phyloP scores from a whole-genome alignment of 2,888 invertebrate genomes.

The Auanema freiburgensis region DNA sequence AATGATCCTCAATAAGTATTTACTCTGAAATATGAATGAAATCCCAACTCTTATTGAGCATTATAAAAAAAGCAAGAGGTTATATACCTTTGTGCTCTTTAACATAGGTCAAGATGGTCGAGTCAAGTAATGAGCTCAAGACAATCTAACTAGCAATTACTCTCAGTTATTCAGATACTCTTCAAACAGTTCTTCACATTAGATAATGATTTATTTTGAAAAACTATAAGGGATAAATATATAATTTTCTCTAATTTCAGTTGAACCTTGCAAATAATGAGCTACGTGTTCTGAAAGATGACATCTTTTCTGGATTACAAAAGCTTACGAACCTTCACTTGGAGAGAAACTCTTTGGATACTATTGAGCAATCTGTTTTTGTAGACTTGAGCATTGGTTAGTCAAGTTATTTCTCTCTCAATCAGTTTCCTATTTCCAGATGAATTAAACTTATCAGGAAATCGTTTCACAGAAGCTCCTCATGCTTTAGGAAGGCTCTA shows the following conservation, averaged over 20 bases:
- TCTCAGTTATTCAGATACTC: too few species aligned
- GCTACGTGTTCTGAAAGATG: slow-evolving; percentile 34
- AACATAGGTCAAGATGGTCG: too few species aligned
- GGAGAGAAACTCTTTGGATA: slow-evolving; percentile 42
- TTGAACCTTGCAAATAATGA: slow-evolving; percentile 55
- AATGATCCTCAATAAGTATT: too few species aligned
- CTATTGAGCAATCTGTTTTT: slow-evolving; percentile 25
- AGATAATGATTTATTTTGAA: background rate
- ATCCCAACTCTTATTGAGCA: too few species aligned
- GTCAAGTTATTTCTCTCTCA: background rate
- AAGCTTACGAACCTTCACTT: slow-evolving; percentile 40
- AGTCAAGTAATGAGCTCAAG: too few species aligned
- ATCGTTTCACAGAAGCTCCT: slow-evolving; percentile 51
- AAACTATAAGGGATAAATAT: background rate
- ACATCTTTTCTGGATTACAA: slow-evolving; percentile 36
- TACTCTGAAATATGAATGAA: too few species aligned
- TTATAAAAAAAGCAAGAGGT: too few species aligned
- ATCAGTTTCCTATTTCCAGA: slow-evolving; percentile 17
- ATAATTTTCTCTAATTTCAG: slow-evolving; percentile 43
- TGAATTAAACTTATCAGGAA: slow-evolving; percentile 37
- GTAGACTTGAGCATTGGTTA: slow-evolving; percentile 22
- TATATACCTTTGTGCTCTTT: too few species aligned
- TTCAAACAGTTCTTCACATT: too few species aligned
- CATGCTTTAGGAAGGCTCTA: slow-evolving; percentile 48
- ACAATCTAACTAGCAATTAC: too few species aligned